A percentile compares a stretch with the other conserved stretches of the same genome.
These are phyloP conservation scores for Psittacula derbiana DNA, from an alignment of 2,797 vertebrate genomes.

Conservation along the genomic window DNA sequence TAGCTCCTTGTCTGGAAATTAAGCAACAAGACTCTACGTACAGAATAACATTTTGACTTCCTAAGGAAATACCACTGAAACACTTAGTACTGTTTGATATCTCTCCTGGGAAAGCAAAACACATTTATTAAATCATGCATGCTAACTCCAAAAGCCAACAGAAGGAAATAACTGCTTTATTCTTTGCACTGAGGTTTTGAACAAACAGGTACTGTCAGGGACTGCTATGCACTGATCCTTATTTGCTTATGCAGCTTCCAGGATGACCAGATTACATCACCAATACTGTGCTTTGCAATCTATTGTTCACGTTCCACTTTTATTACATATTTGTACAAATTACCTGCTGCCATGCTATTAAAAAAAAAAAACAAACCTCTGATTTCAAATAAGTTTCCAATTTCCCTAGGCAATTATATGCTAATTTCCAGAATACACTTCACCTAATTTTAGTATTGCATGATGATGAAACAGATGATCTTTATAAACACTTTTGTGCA, in stretches of 20 bases:
- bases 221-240: not conserved
- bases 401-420: not conserved
- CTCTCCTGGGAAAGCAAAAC: conserved; percentile 62
- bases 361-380: not conserved
- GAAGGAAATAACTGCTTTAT: conserved; percentile 51
- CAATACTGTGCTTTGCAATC: not conserved
- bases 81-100: conserved; percentile 67
- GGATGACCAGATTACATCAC: not conserved
- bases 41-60: conserved; percentile 66
- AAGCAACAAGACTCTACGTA: conserved; percentile 50
- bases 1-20: conserved; percentile 62
- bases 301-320: not conserved
- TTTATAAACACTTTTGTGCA: not conserved
- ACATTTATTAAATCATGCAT: conserved; percentile 63
- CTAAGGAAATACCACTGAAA: conserved; percentile 68
- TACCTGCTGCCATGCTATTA: not conserved
- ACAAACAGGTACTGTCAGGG: not conserved
- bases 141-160: conserved; percentile 43
- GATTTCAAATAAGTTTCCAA: not conserved
- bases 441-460: not conserved
- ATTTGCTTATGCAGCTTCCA: not conserved
- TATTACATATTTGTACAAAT: not conserved
- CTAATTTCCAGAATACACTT: not conserved
- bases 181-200: not conserved
- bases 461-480: not conserved